Evolutionary conservation across 2,888 invertebrate species (phyloP).

Genomic region (Sturmia bella): DNA sequence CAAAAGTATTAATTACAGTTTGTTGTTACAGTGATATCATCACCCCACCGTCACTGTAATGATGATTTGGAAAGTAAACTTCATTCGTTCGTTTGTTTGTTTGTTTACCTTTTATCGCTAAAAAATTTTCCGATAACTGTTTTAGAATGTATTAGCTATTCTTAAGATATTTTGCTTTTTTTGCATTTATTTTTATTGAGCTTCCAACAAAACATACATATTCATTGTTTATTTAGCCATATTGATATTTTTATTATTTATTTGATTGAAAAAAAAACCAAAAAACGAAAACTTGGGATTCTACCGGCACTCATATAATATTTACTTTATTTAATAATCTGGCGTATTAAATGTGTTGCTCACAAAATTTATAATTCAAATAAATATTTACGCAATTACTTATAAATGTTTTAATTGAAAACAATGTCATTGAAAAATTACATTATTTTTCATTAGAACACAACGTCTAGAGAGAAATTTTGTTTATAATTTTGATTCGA

Average conservation of each 20-base stretch:
- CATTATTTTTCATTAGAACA: neutral
- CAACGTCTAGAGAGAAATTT: neutral
- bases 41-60: neutral
- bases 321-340: neutral
- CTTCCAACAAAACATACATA: neutral
- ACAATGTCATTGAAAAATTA: neutral
- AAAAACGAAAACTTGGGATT: neutral
- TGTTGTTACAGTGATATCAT: conserved; percentile 25
- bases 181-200: neutral
- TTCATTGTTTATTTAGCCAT: conserved; percentile 11
- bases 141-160: neutral
- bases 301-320: neutral
- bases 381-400: conserved; percentile 13
- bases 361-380: neutral
- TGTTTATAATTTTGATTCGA: neutral
- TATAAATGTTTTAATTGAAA: conserved; percentile 6
- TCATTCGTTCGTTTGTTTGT: conserved; percentile 19
- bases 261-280: neutral
- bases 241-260: conserved; percentile 8
- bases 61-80: neutral
- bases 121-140: conserved; percentile 18
- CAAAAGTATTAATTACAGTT: conserved; percentile 4
- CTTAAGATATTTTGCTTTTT: neutral
- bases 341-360: neutral
- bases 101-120: conserved; percentile 21